Evolutionary conservation across 2,113 vertebrate genomes (phyloP).

Genomic region (Nestor notabilis): DNA sequence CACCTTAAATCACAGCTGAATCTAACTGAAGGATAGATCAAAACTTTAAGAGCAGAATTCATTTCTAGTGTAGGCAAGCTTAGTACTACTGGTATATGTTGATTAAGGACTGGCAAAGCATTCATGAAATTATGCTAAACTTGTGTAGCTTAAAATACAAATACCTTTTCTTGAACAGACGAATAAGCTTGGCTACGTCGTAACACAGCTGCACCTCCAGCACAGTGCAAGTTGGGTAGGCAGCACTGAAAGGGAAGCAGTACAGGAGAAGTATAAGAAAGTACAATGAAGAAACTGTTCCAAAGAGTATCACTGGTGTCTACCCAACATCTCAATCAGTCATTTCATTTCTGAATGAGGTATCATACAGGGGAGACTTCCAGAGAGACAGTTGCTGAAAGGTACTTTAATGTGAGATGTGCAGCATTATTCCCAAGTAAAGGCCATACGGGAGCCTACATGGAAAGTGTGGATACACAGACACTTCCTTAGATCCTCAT

Average conservation of each 20-base stretch:
- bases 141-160: neutral
- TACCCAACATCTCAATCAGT: neutral
- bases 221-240: constrained; percentile 86
- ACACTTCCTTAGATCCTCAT: neutral
- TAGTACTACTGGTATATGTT: neutral
- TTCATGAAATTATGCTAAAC: neutral
- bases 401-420: neutral
- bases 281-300: neutral
- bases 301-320: neutral
- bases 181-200: constrained; percentile 84
- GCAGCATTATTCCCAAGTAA: neutral
- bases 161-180: constrained; percentile 86
- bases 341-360: neutral
- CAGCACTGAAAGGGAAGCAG: constrained; percentile 77
- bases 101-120: neutral
- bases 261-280: neutral
- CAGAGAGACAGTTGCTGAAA: neutral
- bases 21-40: neutral
- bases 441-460: neutral
- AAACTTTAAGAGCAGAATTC: neutral
- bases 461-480: neutral
- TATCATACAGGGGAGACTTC: neutral
- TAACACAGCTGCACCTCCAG: constrained; percentile 85
- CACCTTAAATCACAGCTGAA: neutral
- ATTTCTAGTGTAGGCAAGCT: neutral